Base-by-base conservation (phyloP, 2,797 vertebrate species). In the Schizothorax lantsangensis region DNA sequence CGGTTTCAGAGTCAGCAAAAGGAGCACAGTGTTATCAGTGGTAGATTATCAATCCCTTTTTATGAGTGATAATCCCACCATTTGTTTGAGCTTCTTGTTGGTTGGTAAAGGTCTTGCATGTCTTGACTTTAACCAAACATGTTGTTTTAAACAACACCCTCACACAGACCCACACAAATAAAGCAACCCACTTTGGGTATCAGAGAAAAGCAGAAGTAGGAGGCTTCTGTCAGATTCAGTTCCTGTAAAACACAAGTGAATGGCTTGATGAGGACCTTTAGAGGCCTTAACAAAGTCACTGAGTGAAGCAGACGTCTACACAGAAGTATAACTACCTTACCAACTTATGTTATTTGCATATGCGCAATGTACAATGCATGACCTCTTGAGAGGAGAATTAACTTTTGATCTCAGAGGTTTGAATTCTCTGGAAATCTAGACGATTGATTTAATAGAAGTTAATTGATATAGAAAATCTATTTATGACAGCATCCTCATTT, bases 141-240 rank as follows among this genome's bases (percentile, higher is more conserved):
- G 71, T 49, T 75, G 86, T 57, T 66, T 75, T 82, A 83, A 80
- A 86, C 83, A 84, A 72, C 84, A 88, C 81, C 62, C 66, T 85
- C 81, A 87, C 66, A 66, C 79, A 89, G 86, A 78, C 66, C 77
- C 75, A 83, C 88, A 89, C 72, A 85, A 88, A 88, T 86, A 81
- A 89, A 83, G 59, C 90, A 91, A 86, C 84, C 89, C 90, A 88
- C 80, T 91, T 79, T 88, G 81, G 91, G 88, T 91, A 88, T 85
- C 89, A 81, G 64, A 85, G 15, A 90, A 93, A 95, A 96, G 94
- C 93, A 95, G 95, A 96, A 96, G 92, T 93, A 90, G 88, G 88
- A 92, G 89, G 85, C 91, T 89, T 92, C 92, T 95, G 94, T 96
- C 93, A 95, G 95, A 96, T 96, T 96, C 95, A 94, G 94, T 96